Evolutionary conservation across 1,140 invertebrate genomes (phyloP).

Genomic region (Hyphantria cunea): DNA sequence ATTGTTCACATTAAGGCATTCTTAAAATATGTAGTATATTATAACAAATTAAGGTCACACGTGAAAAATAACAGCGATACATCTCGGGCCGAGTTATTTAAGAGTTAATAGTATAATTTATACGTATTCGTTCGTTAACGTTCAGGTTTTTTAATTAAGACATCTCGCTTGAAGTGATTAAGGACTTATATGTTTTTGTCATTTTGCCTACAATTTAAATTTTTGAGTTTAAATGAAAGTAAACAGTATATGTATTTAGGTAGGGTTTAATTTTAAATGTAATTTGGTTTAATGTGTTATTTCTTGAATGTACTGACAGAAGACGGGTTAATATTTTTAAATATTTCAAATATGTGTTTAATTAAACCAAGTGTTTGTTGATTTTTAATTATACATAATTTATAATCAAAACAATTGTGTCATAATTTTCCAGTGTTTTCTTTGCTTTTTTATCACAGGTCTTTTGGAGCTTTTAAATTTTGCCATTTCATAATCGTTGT

Average conservation of each 20-base stretch:
- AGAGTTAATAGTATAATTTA: slow-evolving; percentile 24
- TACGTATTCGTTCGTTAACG: slow-evolving; percentile 27
- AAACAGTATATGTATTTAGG: neutral
- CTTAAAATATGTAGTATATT: neutral
- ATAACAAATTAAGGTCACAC: slow-evolving; percentile 14
- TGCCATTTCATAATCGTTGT: no score
- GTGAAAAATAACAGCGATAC: slow-evolving; percentile 21
- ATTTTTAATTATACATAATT: no score
- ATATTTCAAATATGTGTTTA: slow-evolving; percentile 4
- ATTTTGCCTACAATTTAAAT: slow-evolving; percentile 59
- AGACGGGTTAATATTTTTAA: slow-evolving; percentile 4
- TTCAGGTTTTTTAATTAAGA: slow-evolving; percentile 58
- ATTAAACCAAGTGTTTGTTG: slow-evolving; percentile 2
- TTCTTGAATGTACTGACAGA: slow-evolving; percentile 11
- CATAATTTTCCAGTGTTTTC: neutral
- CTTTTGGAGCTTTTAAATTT: no score
- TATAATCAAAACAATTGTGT: no score
- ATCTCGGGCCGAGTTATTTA: slow-evolving; percentile 14
- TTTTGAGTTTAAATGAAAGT: neutral
- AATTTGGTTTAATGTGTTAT: neutral
- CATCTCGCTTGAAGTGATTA: slow-evolving; percentile 61
- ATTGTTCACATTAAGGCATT: no score
- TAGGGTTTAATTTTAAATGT: slow-evolving; percentile 2
- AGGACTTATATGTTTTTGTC: slow-evolving; percentile 33
- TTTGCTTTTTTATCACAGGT: neutral